Evolutionary conservation across 2,113 vertebrate genomes (phyloP).

Genomic region (Spea multiplicata): DNA sequence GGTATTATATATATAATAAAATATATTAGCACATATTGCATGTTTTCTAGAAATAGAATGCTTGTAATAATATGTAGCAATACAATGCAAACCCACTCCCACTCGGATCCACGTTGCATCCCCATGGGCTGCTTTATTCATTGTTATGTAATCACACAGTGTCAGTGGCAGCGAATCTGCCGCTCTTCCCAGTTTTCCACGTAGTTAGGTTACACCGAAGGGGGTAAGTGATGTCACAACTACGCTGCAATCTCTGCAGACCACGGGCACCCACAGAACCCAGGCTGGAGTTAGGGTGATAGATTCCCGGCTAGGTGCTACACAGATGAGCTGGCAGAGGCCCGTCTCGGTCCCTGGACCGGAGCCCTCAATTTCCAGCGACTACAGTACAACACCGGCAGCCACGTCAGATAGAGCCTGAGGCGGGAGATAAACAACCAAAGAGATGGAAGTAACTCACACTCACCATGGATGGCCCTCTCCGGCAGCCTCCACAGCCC

Average conservation of each 20-base stretch:
- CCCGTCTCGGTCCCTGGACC: background rate
- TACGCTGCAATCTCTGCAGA: too few relatives aligned
- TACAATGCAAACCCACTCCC: too few relatives aligned
- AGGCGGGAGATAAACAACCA: background rate
- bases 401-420: background rate
- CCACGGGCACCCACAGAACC: background rate
- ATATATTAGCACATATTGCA: too few relatives aligned
- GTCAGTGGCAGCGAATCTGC: background rate
- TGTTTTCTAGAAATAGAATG: too few relatives aligned
- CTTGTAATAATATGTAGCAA: too few relatives aligned
- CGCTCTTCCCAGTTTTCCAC: background rate
- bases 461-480: constrained; percentile 6
- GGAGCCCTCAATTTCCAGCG: background rate
- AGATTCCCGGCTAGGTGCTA: background rate
- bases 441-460: background rate
- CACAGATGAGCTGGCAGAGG: constrained; percentile 9
- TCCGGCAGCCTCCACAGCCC: background rate
- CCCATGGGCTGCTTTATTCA: background rate
- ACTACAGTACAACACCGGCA: background rate
- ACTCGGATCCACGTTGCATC: too few relatives aligned
- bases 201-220: background rate
- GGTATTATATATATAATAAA: too few relatives aligned
- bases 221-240: background rate
- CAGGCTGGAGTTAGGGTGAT: background rate
- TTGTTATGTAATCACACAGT: background rate